Base-by-base conservation (phyloP, 2,888 invertebrate genomes). In the Drosophila ezoana region DNA sequence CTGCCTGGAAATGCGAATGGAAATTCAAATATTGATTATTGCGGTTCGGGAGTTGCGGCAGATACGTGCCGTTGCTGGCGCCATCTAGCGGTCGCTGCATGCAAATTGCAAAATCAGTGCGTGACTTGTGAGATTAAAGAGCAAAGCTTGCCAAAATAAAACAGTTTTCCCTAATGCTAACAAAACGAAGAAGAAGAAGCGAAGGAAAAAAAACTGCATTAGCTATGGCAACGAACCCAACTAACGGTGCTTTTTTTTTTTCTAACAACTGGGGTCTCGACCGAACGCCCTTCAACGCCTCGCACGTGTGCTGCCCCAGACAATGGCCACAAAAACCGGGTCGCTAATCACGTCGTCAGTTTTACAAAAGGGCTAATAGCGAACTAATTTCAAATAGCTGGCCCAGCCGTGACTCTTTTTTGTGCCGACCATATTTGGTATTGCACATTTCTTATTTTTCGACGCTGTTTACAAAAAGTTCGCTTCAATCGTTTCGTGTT, bases 101-200 rank as follows among this genome's bases (percentile, higher is more conserved):
- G 80, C 67, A 87, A 83, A 85, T 79, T 85, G 86, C 80, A 67
- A 79, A 81, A 82, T 77, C 80, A 69, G 86, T 82, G 88, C 82
- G 88, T 85, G 83, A 86, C 82, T 85, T 70, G 87, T 70, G 33
- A 69, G 68, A 78, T 82, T 67, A 70, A 61, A 53, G 18, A 48
- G 53, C 41, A 10, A 14, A 28, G 48, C 37, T 59, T 23, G 35
- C 44, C 28, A 41, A 48, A 48, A 38, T n/a, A 40, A 20, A 62
- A 18, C 18, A 20, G 35, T 47, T 64, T 73, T 64, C 52, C 56
- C 75, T 49, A 73, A 67, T 56, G 38, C 38, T 23, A 52, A 35
- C 18, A 23, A 14, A 41, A 18, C n/a, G 18, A 48, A 47, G 35
- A 48, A 69, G 59, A 59, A 61, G 45, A 18, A 28, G 35, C 43